Evolutionary conservation across 2,888 invertebrate genomes (phyloP).

Genomic region (Cryptophagus acutangulus): DNA sequence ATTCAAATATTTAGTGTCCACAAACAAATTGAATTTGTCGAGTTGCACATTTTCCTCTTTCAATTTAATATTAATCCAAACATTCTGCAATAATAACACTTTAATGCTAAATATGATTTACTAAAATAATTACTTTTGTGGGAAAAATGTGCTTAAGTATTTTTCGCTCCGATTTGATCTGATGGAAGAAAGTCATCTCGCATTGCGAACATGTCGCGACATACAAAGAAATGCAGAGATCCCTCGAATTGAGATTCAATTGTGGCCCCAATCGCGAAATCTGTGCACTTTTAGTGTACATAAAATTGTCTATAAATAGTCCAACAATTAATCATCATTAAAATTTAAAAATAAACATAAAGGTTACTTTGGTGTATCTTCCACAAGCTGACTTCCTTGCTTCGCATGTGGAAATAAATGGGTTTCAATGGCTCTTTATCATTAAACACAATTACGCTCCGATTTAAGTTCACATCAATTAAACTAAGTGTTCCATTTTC

Average conservation of each 20-base stretch:
- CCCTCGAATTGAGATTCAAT: conserved; percentile 30
- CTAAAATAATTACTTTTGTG: conserved; percentile 16
- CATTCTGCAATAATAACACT: not conserved
- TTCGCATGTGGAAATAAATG: conserved; percentile 37
- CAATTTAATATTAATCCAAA: conserved; percentile 39
- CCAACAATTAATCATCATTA: too few relatives aligned
- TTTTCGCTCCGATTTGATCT: conserved; percentile 23
- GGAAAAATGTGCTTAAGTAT: conserved; percentile 28
- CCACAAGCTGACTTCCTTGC: conserved; percentile 37
- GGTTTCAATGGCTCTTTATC: conserved; percentile 33
- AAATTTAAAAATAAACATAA: conserved; percentile 5
- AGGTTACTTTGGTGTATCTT: conserved; percentile 42
- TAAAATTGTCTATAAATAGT: conserved; percentile 37
- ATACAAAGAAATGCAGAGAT: conserved; percentile 38
- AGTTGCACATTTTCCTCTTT: conserved; percentile 34
- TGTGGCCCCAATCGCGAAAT: conserved; percentile 38
- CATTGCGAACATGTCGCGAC: conserved; percentile 38
- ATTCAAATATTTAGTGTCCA: conserved; percentile 33
- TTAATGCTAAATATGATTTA: not conserved
- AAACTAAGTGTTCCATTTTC: conserved; percentile 30
- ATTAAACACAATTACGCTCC: conserved; percentile 31
- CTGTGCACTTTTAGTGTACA: conserved; percentile 37
- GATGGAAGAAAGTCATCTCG: conserved; percentile 36
- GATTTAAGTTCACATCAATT: conserved; percentile 34
- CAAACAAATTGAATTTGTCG: conserved; percentile 36